Percentiles rank a stretch among this genome's conserved stretches.
Evolutionary conservation across 2,888 invertebrate genomes (phyloP).

Genomic region (Epirrita christyi): DNA sequence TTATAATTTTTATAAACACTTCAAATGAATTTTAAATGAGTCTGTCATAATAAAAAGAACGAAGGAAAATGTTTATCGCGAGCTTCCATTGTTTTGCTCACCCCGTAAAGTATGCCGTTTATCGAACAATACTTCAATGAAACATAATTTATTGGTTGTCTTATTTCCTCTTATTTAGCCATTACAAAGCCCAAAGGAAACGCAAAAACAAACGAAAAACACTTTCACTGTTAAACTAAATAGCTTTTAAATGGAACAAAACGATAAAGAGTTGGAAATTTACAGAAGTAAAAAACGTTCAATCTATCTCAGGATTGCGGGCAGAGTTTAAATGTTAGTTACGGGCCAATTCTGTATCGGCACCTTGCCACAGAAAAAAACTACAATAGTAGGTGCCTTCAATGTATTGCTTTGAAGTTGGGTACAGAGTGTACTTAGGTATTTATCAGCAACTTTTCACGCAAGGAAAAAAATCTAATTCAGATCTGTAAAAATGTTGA

Average conservation of each 20-base stretch:
- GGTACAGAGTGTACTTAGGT: no score
- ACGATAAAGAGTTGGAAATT: constrained; percentile 46
- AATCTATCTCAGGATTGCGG: constrained; percentile 57
- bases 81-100: constrained; percentile 3
- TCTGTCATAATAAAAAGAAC: not conserved
- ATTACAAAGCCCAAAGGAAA: constrained; percentile 16
- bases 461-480: no score
- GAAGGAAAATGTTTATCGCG: constrained; percentile 7
- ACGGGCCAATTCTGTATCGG: constrained; percentile 56
- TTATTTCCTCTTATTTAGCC: constrained; percentile 16
- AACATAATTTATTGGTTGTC: constrained; percentile 13
- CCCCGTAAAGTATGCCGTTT: constrained; percentile 10
- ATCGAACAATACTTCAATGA: constrained; percentile 10
- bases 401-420: no score
- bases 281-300: constrained; percentile 35
- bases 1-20: not conserved
- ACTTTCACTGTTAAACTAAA: constrained; percentile 32
- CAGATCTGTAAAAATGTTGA: no score
- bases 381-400: not conserved
- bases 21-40: not conserved
- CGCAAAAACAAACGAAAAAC: constrained; percentile 21
- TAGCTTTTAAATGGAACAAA: constrained; percentile 36
- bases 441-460: no score
- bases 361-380: constrained; percentile 18
- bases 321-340: constrained; percentile 56